Evolutionary conservation across 2,888 invertebrate genomes (phyloP), one percentile per base, ranked within the genome.

Genomic region (Oxytorus armatus): DNA sequence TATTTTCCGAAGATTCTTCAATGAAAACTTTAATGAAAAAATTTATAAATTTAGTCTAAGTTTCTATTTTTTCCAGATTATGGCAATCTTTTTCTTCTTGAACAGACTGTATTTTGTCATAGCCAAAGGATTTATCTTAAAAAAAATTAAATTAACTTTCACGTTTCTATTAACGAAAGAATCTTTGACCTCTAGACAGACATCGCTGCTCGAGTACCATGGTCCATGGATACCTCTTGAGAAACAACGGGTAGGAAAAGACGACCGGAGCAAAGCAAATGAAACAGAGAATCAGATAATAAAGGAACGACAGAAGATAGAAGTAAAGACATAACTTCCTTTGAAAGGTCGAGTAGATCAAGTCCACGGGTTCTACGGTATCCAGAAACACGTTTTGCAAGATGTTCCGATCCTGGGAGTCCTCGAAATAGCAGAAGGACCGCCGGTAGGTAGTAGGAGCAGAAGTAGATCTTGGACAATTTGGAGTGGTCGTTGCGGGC

Each of bases 371-470:
- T 59, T 16, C 16, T 7, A 36, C 36, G 59, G 53, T 59, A 66
- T 61, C 72, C 51, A 57, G 76, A 79, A 76, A 72, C 53, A 76
- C 70, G 66, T 70, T 73, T 73, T 72, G 66, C 59, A 76, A 76
- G 70, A 75, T 79, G 70, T 72, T 59, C 44, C 53, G 57, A 44
- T 63, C 55, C 65, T 59, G 16, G 16, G 44, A 44, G 49, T 70
- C 47, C 76, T 79, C 29, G 70, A 79, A 79, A 59, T 51, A 75
- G 51, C 47, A 42, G 25, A 53, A 76, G 44, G 36, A 63, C 51
- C 25, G 36, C 14, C 0, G 39, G 29, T 36, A 25, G 8, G 36
- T 23, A 23, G 36, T 49, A 55, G 73, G 39, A 55, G n/a, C 70
- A 16, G 18, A 57, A 57, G 63, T 70, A 59, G 65, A 74, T n/a